Percentiles rank a stretch among this genome's conserved stretches.
Evolutionary conservation across 2,113 vertebrate genomes (phyloP).

Genomic region (Amphiprion percula): DNA sequence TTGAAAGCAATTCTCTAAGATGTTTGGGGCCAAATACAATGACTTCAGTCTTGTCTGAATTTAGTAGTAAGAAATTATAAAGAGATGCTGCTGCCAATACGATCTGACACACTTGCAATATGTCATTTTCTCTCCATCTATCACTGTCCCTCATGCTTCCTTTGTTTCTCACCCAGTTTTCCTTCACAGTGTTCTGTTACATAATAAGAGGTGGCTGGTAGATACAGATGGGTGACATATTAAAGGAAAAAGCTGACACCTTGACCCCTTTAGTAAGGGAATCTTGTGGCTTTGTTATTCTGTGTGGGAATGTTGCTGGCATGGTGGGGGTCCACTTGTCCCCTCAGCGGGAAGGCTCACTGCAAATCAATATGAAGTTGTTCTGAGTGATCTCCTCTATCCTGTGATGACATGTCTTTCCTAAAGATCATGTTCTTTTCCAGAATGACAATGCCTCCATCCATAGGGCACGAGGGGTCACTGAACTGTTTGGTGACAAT

Average conservation of each 20-base stretch:
- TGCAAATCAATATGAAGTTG: too few relatives aligned
- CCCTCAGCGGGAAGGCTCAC: too few relatives aligned
- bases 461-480: too few relatives aligned
- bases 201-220: slow-evolving; percentile 24
- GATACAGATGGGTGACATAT: neutral
- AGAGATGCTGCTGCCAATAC: slow-evolving; percentile 16
- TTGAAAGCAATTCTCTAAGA: too few relatives aligned
- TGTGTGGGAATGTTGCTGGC: neutral
- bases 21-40: too few relatives aligned
- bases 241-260: neutral
- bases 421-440: too few relatives aligned
- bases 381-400: too few relatives aligned
- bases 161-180: slow-evolving; percentile 20
- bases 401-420: too few relatives aligned
- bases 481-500: too few relatives aligned
- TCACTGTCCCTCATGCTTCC: slow-evolving; percentile 21
- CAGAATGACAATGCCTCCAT: too few relatives aligned
- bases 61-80: too few relatives aligned
- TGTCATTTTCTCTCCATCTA: slow-evolving; percentile 56
- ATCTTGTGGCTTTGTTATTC: neutral
- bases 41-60: too few relatives aligned
- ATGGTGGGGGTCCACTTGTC: neutral
- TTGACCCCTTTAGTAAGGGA: neutral
- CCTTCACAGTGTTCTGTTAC: slow-evolving; percentile 1
- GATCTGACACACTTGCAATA: slow-evolving; percentile 37